Evolutionary conservation across 2,797 vertebrate species (phyloP), one percentile per base, ranked within the genome.

Genomic region (Dendrocincla tyrannina): DNA sequence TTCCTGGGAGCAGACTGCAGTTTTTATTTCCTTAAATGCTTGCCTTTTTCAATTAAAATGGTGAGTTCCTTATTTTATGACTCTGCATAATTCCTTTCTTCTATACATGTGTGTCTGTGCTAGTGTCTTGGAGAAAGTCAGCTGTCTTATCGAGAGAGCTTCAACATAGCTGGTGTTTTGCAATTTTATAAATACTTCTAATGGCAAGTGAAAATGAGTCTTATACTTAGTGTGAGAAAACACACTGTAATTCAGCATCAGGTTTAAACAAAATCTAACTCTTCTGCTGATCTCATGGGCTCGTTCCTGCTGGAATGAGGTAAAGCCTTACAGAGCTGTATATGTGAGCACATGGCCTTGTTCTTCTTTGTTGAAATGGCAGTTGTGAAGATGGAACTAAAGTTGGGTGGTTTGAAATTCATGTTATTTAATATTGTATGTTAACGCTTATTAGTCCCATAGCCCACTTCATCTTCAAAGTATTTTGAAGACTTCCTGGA

Each of bases 41-140:
- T 83, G 41, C 3, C 10, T 46, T 94, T 87, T 79, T 80, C 9
- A 3, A 42, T 62, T 70, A 55, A 91, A 89, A 42, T 24, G 58
- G 30, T 87, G 46, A 20, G 95, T 96, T 94, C 93, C 92, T 91
- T 82, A 41, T 52, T 94, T 95, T 89, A 55, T 73, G 25, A 84
- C 63, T 67, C 39, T 63, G 4, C 58, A 28, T 17, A 79, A 23
- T 66, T 55, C 17, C 11, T 79, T 70, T 79, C 56, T 85, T 66
- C 44, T 68, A 8, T 13, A 4, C 0, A 2, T 13, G 10, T 32
- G 20, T 49, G 27, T n/a, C 46, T 78, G 53, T 50, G 46, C 28
- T 37, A 25, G 52, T 37, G 30, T 90, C 85, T 83, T 5, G 10
- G 92, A 84, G 70, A 77, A 91, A 92, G 30, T 17, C 18, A 53